Conservation (phyloP, 2,888 invertebrate species). For the Disparrhopalites patrizii region DNA sequence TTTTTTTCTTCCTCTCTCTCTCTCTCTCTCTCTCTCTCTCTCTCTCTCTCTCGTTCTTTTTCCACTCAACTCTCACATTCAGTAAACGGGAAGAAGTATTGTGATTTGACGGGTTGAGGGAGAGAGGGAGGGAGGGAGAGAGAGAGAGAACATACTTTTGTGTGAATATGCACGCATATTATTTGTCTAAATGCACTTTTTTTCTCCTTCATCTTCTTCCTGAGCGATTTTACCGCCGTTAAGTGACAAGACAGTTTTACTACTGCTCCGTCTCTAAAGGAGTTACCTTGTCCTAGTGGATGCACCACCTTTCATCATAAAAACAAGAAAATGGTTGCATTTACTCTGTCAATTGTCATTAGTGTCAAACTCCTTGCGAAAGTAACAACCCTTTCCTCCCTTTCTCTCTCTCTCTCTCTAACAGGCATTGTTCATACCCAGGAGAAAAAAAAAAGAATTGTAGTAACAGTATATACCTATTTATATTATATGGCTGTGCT, state of each 20-base stretch:
- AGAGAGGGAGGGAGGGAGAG: no score
- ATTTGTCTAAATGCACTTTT: no score
- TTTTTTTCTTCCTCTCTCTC: no score
- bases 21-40: not conserved
- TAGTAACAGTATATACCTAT: not conserved
- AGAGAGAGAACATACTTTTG: no score
- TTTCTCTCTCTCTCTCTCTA: not conserved
- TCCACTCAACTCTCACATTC: constrained; percentile 2
- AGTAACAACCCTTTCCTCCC: not conserved
- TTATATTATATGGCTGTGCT: no score
- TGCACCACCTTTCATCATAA: no score
- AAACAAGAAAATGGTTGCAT: constrained; percentile 5
- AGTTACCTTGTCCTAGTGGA: not conserved
- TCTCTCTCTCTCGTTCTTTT: constrained; percentile 2
- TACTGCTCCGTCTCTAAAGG: not conserved
- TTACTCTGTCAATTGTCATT: constrained; percentile 7
- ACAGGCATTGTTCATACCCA: not conserved
- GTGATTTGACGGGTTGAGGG: no score
- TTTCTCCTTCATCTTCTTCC: no score
- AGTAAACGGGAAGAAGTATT: not conserved
- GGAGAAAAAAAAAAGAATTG: not conserved
- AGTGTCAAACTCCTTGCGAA: not conserved
- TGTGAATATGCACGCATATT: no score
- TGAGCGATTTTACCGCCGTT: no score
- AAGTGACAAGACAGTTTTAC: no score